Conservation (phyloP, 1,140 invertebrate genomes). For the Neodiprion pinetum region DNA sequence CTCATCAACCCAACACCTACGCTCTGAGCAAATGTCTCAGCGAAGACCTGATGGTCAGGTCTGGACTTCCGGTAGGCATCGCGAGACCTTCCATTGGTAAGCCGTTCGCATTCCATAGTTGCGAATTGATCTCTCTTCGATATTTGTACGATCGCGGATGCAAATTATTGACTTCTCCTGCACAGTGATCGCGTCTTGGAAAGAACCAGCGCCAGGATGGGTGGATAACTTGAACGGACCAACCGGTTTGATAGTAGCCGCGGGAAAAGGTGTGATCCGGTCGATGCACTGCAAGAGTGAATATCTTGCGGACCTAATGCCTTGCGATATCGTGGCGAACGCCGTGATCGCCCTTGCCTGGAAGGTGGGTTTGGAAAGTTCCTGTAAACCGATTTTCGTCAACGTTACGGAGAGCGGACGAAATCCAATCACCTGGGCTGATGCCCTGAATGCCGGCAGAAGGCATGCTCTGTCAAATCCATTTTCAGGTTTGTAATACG, state of each 20-base stretch:
- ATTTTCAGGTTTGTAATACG: slow-evolving; percentile 53
- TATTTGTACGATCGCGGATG: slow-evolving; percentile 55
- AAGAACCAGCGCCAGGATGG: slow-evolving; percentile 84
- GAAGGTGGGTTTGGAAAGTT: slow-evolving; percentile 58
- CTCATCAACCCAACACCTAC: slow-evolving; percentile 79
- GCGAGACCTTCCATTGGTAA: slow-evolving; percentile 80
- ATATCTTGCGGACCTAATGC: slow-evolving; percentile 68
- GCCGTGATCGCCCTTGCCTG: slow-evolving; percentile 68
- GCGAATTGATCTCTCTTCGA: slow-evolving; percentile 51
- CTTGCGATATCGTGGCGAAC: slow-evolving; percentile 73
- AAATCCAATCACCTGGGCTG: slow-evolving; percentile 79
- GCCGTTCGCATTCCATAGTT: slow-evolving; percentile 38
- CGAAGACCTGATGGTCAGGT: slow-evolving; percentile 73
- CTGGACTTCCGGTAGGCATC: slow-evolving; percentile 72
- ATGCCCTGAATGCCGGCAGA: slow-evolving; percentile 73
- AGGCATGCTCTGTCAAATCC: slow-evolving; percentile 57
- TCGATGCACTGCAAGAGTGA: slow-evolving; percentile 69
- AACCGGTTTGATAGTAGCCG: slow-evolving; percentile 79
- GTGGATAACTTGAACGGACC: slow-evolving; percentile 95
- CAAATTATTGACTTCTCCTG: slow-evolving; percentile 50
- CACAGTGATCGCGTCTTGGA: slow-evolving; percentile 72
- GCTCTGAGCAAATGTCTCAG: slow-evolving; percentile 80
- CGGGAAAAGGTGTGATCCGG: slow-evolving; percentile 82
- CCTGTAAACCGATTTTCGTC: slow-evolving; percentile 57
- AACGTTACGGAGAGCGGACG: slow-evolving; percentile 69